These are phyloP conservation scores for Apostichopus japonicus DNA, from an alignment of 35 echinoderm and acorn worm genomes.

Conservation along the genomic window DNA sequence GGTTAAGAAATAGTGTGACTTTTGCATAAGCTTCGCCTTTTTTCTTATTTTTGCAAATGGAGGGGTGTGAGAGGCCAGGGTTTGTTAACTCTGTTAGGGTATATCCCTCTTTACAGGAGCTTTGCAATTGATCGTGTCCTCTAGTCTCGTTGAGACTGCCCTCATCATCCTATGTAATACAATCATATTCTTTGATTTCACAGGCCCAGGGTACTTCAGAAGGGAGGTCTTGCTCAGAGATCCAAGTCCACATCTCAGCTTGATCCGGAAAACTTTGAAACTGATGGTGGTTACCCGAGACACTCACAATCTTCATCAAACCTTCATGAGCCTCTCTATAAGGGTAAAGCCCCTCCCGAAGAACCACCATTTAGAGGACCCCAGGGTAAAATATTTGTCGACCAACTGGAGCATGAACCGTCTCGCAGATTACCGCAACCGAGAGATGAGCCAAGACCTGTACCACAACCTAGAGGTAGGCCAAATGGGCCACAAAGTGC, in stretches of 20 bases:
- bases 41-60: too few relatives aligned
- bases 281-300: constrained; percentile 40
- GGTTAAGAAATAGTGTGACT: too few relatives aligned
- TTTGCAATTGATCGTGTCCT: too few relatives aligned
- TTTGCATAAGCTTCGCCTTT: too few relatives aligned
- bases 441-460: constrained; percentile 54
- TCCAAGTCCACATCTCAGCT: constrained; percentile 90
- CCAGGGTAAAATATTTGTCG: constrained; percentile 32
- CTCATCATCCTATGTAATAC: neutral
- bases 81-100: too few relatives aligned
- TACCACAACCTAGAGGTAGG: constrained; percentile 59
- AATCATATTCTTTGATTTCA: neutral
- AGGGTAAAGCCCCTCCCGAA: constrained; percentile 47
- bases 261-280: constrained; percentile 73
- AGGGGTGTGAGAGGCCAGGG: too few relatives aligned
- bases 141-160: too few relatives aligned
- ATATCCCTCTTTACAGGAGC: too few relatives aligned
- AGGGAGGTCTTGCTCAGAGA: constrained; percentile 60
- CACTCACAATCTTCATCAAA: constrained; percentile 64
- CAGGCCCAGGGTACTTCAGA: constrained; percentile 44
- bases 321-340: constrained; percentile 62
- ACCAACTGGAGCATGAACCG: constrained; percentile 73
- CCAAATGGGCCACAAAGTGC: constrained; percentile 51
- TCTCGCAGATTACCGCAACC: constrained; percentile 59
- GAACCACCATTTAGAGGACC: constrained; percentile 59